A percentile compares a stretch with the other conserved stretches of the same genome.
Evolutionary conservation across 2,113 vertebrate species (phyloP).

Genomic region (Manacus vitellinus): DNA sequence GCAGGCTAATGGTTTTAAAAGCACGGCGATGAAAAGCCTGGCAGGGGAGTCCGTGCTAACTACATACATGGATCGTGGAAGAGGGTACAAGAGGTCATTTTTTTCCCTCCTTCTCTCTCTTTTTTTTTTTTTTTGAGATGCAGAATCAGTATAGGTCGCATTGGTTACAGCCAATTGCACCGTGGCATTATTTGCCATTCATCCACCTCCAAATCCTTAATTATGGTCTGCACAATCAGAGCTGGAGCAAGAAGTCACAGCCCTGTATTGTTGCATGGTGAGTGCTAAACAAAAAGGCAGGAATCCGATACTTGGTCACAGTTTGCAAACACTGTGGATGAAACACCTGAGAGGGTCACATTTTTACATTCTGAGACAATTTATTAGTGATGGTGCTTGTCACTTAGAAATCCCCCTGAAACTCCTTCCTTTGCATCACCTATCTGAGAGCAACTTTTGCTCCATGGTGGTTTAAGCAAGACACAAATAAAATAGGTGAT

Average conservation of each 20-base stretch:
- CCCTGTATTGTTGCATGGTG: conserved; percentile 59
- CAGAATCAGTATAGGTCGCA: conserved; percentile 53
- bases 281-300: conserved; percentile 68
- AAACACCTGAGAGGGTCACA: conserved; percentile 73
- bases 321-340: conserved; percentile 84
- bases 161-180: conserved; percentile 67
- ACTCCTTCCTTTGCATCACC: neutral
- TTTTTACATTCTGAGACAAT: conserved; percentile 71
- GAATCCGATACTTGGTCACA: conserved; percentile 77
- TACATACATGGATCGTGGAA: conserved; percentile 58
- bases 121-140: neutral
- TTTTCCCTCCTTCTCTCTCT: neutral
- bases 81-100: conserved; percentile 42
- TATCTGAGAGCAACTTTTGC: conserved; percentile 6
- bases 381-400: conserved; percentile 69
- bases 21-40: conserved; percentile 63
- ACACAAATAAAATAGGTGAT: neutral
- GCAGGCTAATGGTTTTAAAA: conserved; percentile 71
- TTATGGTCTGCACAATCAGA: conserved; percentile 44
- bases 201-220: conserved; percentile 55
- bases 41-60: conserved; percentile 47
- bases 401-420: conserved; percentile 62
- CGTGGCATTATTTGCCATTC: conserved; percentile 62
- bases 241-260: neutral
- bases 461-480: conserved; percentile 25